phyloP scores from a whole-genome alignment of 2,113 vertebrate genomes.

The Tragulus kanchil region DNA sequence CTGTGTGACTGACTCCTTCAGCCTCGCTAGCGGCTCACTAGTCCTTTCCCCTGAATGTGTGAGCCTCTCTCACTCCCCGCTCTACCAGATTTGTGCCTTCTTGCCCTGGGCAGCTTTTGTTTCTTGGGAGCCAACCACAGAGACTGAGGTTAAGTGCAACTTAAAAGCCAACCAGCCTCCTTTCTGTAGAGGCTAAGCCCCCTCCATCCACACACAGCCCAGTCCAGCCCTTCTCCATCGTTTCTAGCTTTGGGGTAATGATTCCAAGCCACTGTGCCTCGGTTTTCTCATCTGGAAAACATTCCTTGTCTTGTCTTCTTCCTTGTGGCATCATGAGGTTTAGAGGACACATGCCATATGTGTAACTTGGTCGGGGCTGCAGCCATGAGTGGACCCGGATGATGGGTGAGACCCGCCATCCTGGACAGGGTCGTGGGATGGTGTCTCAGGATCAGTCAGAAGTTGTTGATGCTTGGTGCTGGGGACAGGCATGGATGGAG shows the following conservation, averaged over 20 bases:
- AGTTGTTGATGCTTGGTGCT: neutral
- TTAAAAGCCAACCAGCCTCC: conserved; percentile 1
- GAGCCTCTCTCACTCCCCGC: neutral
- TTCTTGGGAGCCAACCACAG: neutral
- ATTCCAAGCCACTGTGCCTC: neutral
- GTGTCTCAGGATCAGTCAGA: neutral
- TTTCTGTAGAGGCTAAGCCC: neutral
- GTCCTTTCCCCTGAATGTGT: neutral
- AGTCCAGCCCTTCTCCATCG: neutral
- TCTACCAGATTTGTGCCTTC: neutral
- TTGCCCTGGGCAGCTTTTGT: neutral
- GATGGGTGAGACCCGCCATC: neutral
- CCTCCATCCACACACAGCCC: neutral
- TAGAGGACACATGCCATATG: neutral
- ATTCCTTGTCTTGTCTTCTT: neutral
- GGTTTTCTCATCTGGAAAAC: conserved; percentile 27
- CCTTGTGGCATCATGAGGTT: neutral
- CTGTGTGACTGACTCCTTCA: neutral
- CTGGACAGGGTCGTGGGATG: neutral
- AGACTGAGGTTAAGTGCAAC: neutral
- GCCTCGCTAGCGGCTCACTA: neutral
- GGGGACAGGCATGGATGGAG: conserved; percentile 26
- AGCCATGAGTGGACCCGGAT: neutral
- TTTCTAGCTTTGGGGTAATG: neutral
- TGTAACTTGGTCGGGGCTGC: neutral